phyloP scores from a whole-genome alignment of 2,113 vertebrate species.

The Brachypodius melanocephalos region DNA sequence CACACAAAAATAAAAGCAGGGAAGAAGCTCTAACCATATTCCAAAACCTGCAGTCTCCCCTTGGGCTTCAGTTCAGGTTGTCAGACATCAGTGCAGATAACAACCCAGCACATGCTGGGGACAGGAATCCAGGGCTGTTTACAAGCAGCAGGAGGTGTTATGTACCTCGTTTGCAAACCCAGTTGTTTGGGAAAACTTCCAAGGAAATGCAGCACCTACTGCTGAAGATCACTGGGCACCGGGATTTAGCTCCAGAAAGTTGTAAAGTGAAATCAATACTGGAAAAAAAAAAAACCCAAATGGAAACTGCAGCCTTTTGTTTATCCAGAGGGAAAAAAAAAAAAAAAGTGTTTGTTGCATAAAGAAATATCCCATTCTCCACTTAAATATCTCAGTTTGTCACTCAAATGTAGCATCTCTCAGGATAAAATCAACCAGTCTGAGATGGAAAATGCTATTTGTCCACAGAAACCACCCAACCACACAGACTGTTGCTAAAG shows the following conservation, averaged over 20 bases:
- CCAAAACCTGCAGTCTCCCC: neutral
- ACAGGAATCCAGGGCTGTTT: slow-evolving; percentile 23
- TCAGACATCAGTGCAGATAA: slow-evolving; percentile 33
- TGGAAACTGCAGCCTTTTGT: neutral
- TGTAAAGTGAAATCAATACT: neutral
- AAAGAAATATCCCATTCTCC: neutral
- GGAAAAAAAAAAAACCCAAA: neutral
- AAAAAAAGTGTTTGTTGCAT: neutral
- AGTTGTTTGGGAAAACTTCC: slow-evolving; percentile 37
- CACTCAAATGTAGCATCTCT: neutral
- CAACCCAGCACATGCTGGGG: slow-evolving; percentile 20
- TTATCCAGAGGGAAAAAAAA: neutral
- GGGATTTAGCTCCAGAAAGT: neutral
- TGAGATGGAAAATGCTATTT: neutral
- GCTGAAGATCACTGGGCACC: neutral
- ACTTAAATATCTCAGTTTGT: neutral
- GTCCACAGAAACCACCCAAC: neutral
- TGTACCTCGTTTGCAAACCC: slow-evolving; percentile 25
- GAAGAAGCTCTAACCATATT: neutral
- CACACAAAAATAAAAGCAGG: neutral
- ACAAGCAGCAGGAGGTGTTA: slow-evolving; percentile 14
- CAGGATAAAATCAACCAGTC: neutral
- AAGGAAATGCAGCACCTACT: neutral
- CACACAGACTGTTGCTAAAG: neutral
- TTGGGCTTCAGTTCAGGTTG: slow-evolving; percentile 1